Evolutionary conservation across 2,888 invertebrate species (phyloP).

Genomic region (Apamea epomidion): DNA sequence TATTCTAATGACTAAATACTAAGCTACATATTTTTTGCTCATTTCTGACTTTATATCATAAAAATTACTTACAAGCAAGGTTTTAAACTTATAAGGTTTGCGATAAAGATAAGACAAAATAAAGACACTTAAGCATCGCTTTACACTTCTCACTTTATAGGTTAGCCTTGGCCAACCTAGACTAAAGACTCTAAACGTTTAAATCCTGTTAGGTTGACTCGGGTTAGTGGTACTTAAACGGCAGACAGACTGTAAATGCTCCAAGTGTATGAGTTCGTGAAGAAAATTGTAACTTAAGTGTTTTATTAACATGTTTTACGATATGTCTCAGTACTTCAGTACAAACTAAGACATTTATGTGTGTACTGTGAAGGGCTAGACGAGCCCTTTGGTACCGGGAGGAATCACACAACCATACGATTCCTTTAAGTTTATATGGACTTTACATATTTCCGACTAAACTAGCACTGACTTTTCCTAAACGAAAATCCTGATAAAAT

Average conservation of each 20-base stretch:
- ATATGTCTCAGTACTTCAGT: background rate
- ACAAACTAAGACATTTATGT: no score
- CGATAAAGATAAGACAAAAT: background rate
- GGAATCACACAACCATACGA: no score
- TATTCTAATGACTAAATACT: background rate
- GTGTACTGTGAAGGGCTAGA: no score
- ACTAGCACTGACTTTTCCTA: no score
- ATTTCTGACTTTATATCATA: background rate
- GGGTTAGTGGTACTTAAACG: slow-evolving; percentile 8
- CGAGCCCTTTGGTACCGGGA: no score
- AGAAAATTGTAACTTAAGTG: background rate
- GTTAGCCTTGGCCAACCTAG: background rate
- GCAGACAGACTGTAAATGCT: background rate
- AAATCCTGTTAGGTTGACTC: background rate
- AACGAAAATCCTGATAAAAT: no score
- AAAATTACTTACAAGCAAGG: no score
- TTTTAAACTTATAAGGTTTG: background rate
- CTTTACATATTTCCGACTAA: no score
- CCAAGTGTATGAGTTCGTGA: background rate
- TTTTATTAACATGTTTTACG: slow-evolving; percentile 9
- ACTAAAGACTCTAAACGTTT: background rate
- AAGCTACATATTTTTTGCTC: background rate
- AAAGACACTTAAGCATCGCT: no score
- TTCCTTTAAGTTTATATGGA: no score
- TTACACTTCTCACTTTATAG: background rate